phyloP scores from a whole-genome alignment of 2,113 vertebrate genomes.

The Piprites chloris region DNA sequence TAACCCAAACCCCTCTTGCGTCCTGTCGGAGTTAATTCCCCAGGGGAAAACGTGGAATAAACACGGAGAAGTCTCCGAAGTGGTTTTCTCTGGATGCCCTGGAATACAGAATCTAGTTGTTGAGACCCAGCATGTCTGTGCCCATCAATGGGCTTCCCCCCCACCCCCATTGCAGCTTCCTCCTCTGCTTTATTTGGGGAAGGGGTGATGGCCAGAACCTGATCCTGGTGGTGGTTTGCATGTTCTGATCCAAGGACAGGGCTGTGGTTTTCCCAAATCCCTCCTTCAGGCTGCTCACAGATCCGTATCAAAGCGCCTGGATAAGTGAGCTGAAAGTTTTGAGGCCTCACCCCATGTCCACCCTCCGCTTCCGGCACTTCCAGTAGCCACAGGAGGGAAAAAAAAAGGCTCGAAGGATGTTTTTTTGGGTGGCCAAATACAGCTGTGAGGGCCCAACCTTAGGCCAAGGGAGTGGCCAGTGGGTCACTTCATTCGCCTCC shows the following conservation, averaged over 20 bases:
- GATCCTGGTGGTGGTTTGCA: fast-evolving
- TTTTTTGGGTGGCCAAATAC: neutral
- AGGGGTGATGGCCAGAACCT: fast-evolving
- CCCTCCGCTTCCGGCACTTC: neutral
- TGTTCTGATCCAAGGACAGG: fast-evolving
- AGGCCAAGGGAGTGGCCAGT: neutral
- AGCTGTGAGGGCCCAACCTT: neutral
- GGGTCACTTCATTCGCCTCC: neutral
- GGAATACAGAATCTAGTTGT: fast-evolving
- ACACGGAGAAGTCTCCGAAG: fast-evolving
- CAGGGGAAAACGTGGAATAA: fast-evolving
- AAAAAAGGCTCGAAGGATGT: too few relatives aligned
- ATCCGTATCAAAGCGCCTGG: fast-evolving
- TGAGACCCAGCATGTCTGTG: fast-evolving
- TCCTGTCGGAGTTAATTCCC: neutral
- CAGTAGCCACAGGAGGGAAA: neutral
- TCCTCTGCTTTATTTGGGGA: neutral
- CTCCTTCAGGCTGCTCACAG: neutral
- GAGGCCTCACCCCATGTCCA: fast-evolving
- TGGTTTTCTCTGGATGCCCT: fast-evolving
- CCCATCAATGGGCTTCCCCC: neutral
- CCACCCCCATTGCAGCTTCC: neutral
- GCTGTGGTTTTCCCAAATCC: neutral
- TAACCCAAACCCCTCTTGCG: neutral
- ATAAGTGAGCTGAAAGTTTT: fast-evolving